These are phyloP conservation scores for Archips xylosteana DNA, from an alignment of 2,888 invertebrate species.

Conservation along the genomic window DNA sequence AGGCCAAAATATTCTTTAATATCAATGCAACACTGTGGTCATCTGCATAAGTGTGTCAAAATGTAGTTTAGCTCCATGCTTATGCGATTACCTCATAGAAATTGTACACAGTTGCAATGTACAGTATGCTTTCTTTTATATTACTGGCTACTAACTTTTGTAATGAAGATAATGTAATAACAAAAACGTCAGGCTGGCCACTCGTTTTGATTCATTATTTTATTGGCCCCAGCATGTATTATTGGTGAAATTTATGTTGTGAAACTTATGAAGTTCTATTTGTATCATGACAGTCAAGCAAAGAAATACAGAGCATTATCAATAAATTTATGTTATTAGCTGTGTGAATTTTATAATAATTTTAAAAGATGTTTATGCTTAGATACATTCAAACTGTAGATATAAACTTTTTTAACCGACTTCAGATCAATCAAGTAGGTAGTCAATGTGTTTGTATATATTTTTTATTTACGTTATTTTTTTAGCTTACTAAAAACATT, in stretches of 20 bases:
- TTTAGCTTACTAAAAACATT: background rate
- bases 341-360: slow-evolving; percentile 41
- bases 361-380: slow-evolving; percentile 39
- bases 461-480: background rate
- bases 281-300: slow-evolving; percentile 23
- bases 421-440: background rate
- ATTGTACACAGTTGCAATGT: background rate
- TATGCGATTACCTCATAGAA: background rate
- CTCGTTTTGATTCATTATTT: background rate
- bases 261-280: background rate
- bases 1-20: background rate
- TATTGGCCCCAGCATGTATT: background rate
- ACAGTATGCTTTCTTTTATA: background rate
- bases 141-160: background rate
- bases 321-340: slow-evolving; percentile 37
- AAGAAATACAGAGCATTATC: slow-evolving; percentile 18
- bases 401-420: slow-evolving; percentile 29
- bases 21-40: background rate
- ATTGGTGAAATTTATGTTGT: background rate
- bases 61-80: background rate
- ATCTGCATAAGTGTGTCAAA: background rate
- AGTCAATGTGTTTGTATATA: background rate
- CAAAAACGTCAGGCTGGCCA: background rate
- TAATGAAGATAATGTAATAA: background rate
- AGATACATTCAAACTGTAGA: slow-evolving; percentile 38